These are phyloP conservation scores for Parus major DNA, from an alignment of 2,113 vertebrate species.

Conservation along the genomic window DNA sequence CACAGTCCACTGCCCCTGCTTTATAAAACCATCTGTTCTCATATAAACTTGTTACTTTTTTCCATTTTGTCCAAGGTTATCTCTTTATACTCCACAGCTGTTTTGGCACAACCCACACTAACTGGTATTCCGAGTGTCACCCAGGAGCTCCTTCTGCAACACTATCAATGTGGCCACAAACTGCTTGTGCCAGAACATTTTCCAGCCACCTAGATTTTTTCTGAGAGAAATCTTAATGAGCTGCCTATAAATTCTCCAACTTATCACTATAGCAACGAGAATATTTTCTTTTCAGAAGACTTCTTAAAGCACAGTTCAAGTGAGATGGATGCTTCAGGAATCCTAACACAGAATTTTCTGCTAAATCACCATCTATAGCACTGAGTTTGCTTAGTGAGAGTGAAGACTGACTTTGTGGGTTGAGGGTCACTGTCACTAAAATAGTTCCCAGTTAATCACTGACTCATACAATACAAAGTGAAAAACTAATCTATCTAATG, in stretches of 20 bases:
- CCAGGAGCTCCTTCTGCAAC: neutral
- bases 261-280: neutral
- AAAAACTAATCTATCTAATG: neutral
- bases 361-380: neutral
- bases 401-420: neutral
- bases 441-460: neutral
- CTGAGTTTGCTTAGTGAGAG: neutral
- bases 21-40: slow-evolving; percentile 8
- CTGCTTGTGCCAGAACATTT: neutral
- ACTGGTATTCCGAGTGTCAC: neutral
- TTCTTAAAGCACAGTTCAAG: neutral
- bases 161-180: fast-evolving
- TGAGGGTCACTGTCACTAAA: neutral
- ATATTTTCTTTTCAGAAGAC: neutral
- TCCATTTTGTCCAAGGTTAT: neutral
- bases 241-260: neutral
- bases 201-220: neutral
- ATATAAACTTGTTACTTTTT: slow-evolving; percentile 24
- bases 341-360: neutral
- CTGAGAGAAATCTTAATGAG: neutral
- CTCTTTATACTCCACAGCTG: neutral
- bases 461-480: neutral
- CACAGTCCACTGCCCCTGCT: neutral
- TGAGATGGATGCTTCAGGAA: neutral
- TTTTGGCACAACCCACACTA: neutral